Conservation (phyloP, 2,888 invertebrate genomes). For the Cheilosia urbana region DNA sequence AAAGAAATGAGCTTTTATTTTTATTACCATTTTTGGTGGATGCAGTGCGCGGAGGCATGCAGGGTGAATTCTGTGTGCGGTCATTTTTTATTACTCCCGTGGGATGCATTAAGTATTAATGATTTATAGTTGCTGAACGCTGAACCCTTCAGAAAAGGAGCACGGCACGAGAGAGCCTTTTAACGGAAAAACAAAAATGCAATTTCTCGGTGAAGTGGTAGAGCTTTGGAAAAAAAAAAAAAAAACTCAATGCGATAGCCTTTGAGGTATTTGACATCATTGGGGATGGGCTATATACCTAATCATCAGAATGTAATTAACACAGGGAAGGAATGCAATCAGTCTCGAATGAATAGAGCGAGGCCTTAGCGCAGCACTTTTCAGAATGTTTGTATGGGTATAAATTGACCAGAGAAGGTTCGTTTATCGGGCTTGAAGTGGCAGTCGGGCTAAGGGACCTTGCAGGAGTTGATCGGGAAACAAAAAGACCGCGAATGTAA, state of each 20-base stretch:
- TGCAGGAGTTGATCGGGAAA: no score
- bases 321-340: conserved; percentile 1
- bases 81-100: conserved; percentile 82
- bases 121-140: conserved; percentile 79
- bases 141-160: conserved; percentile 46
- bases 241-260: conserved; percentile 33
- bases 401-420: no score
- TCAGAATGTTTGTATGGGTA: background rate
- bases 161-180: conserved; percentile 39
- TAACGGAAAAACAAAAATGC: conserved; percentile 33
- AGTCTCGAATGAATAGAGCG: background rate
- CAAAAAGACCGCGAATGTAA: no score
- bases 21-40: conserved; percentile 52
- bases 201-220: conserved; percentile 36
- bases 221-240: conserved; percentile 3
- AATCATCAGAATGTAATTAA: conserved; percentile 70
- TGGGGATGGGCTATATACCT: conserved; percentile 8
- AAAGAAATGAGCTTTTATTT: conserved; percentile 70
- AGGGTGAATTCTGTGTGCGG: conserved; percentile 77
- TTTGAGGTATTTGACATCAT: conserved; percentile 49
- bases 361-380: background rate
- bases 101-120: conserved; percentile 83
- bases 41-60: conserved; percentile 7
- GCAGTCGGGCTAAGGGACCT: no score
- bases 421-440: no score